Evolutionary conservation across 2,113 vertebrate species (phyloP), one percentile per base, ranked within the genome.

Genomic region (Aix galericulata): DNA sequence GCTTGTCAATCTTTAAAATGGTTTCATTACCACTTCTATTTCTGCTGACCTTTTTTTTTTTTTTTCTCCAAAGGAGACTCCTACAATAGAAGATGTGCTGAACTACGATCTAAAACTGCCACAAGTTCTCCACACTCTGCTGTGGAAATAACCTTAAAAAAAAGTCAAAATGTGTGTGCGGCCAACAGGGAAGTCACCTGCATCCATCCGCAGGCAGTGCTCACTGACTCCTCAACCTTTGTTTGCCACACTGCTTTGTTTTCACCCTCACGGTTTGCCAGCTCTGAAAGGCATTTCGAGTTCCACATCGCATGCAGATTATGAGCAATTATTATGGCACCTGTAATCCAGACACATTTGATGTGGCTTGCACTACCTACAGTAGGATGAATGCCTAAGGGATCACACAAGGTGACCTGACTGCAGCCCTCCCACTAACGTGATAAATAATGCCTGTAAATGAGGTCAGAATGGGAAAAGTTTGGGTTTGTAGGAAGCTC

Each of bases 381-480:
- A 89, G 48, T 6, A 69, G 77, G 64, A 90, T 88, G 23, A 86
- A 90, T 52, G 52, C 29, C 68, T 90, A 42, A 90, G 78, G 52
- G 40, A 94, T 72, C 60, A 55, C 46, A 75, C 32, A 85, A 88
- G 68, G 78, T 42, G 40, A 84, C 73, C 63, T 86, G 56, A 80
- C 78, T 73, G 40, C 31, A 91, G 27, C 20, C 38, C 62, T 85
- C 38, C 48, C 55, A 88, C 40, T 68, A 88, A 63, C 21, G 31
- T 87, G 68, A 91, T 59, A 88, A 91, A 94, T 73, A 11, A 52
- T 58, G 66, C 79, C 73, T 72, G 66, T 53, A 80, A 63, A 91
- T 16, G 36, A 79, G 69, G 66, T 94, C 89, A 71, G 60, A 27
- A n/a, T 14, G 22, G 26, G 34, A 63, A 52, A 62, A 3, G 2